Base-by-base conservation (phyloP, 1,140 invertebrate species). In the Sycophaga agraensis region DNA sequence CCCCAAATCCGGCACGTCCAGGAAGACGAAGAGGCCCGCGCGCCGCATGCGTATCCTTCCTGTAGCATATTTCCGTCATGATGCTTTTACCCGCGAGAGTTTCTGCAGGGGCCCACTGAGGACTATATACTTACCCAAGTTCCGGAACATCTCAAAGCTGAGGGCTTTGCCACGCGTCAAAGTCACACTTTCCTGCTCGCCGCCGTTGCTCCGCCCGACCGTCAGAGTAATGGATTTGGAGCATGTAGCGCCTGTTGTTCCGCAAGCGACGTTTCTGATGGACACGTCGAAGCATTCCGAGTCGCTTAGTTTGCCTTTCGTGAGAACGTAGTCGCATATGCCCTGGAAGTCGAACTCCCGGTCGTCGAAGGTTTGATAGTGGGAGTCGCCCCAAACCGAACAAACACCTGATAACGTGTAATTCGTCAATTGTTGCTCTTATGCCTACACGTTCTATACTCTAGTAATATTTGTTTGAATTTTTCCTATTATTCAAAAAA, bases 331-430 rank as follows among this genome's bases (percentile, higher is more conserved):
- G 59, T 92, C 89, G 73, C 94, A 97, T 43, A 88, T 84, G 28
- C 93, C 92, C 76, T 95, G 91, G 76, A 95, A 96, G 71, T 94
- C 90, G 72, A 86, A 96, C 7, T 85, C 79, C n/a, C 84, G 85
- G 0, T 88, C 89, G 78, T 96, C 94, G 71, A 93, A 96, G 0
- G 91, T 93, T 65, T 86, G 88, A 71, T 92, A 91, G 75, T 96
- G 93, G 1, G 91, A 92, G 69, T 93, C 91, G 4, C 92, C 92
- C 91, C 91, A 94, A 4, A 89, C 86, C 16, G 85, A 84, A 74
- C 92, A 95, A 16, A 89, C 82, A 9, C 86, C 89, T 39, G 86
- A 31, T 6, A 31, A 31, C 11, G 28, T 31, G 11, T 31, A 31
- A 31, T 31, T 6, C 4, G 11, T 31, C 28, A 31, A 6, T 4